Base-by-base conservation (phyloP, 2,888 invertebrate species). In the Latheticus oryzae region DNA sequence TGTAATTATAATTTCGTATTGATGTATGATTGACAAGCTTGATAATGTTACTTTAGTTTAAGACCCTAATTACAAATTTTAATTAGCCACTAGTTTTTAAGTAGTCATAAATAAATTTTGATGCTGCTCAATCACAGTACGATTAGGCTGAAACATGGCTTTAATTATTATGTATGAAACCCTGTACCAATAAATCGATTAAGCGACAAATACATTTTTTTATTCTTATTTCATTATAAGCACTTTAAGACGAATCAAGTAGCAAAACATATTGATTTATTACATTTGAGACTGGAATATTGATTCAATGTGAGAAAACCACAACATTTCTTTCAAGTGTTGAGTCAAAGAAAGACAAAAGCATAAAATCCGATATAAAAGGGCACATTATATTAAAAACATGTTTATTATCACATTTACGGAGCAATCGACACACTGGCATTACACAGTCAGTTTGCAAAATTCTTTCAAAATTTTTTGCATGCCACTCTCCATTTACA, bases 371-470 rank as follows among this genome's bases (percentile, higher is more conserved):
- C 62, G 54, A 59, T 64, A 70, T 67, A 73, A 73, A 70, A 68
- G 68, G 68, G 69, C 67, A 69, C 66, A 73, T 26, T 69, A 68
- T 72, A 73, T 76, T 74, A 76, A 75, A 75, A 76, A 76, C 74
- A 75, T 77, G 74, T 77, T 76, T 76, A 76, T 76, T 77, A 77
- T 76, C 77, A 77, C 76, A 77, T 74, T 74, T 76, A 74, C 74
- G 76, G 73, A 72, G 53, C 54, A 60, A 66, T 65, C 64, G 62
- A 68, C 71, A 68, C 71, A 73, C 73, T 73, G 74, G 73, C 73
- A 70, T 70, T 42, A 53, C 52, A 62, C 58, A 57, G 57, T 60
- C 57, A 58, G 51, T 45, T 58, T 57, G 33, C 16, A 40, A 38
- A 53, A 38, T 23, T 35, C 33, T 47, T 35, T 47, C 45, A 21